These are phyloP conservation scores for Odiellus spinosus DNA, from an alignment of 2,888 invertebrate species.

Conservation along the genomic window DNA sequence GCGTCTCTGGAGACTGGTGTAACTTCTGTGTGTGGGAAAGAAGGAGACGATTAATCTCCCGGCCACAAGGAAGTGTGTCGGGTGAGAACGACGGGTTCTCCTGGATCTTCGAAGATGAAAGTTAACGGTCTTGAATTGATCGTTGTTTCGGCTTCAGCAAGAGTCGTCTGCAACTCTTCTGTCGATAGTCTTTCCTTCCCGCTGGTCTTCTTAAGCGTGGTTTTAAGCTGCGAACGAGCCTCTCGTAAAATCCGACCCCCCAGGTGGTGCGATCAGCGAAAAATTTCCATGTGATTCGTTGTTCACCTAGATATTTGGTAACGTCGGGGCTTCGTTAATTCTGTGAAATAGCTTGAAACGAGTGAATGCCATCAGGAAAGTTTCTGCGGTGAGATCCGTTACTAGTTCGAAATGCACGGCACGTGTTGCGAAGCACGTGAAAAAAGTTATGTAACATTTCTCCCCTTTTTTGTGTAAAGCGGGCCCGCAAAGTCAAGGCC, in stretches of 20 bases:
- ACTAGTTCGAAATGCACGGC: conserved; percentile 9
- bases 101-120: neutral
- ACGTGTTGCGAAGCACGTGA: no score
- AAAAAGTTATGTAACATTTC: no score
- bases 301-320: conserved; percentile 1
- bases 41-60: no score
- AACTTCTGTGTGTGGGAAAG: no score
- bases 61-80: conserved; percentile 2
- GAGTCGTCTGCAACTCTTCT: conserved; percentile 1
- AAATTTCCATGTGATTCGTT: neutral
- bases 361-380: conserved; percentile 7
- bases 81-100: conserved; percentile 1
- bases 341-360: conserved; percentile 6
- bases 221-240: conserved; percentile 5
- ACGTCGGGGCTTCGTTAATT: conserved; percentile 1
- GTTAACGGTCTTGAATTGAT: conserved; percentile 2
- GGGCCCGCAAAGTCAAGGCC: no score
- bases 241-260: conserved; percentile 9
- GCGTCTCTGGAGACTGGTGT: no score
- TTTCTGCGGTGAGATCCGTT: neutral
- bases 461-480: no score
- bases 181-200: neutral
- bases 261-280: no score
- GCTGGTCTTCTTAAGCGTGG: conserved; percentile 5
- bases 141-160: conserved; percentile 1